phyloP scores from a whole-genome alignment of 1,140 invertebrate genomes.

The Asbolus verrucosus region DNA sequence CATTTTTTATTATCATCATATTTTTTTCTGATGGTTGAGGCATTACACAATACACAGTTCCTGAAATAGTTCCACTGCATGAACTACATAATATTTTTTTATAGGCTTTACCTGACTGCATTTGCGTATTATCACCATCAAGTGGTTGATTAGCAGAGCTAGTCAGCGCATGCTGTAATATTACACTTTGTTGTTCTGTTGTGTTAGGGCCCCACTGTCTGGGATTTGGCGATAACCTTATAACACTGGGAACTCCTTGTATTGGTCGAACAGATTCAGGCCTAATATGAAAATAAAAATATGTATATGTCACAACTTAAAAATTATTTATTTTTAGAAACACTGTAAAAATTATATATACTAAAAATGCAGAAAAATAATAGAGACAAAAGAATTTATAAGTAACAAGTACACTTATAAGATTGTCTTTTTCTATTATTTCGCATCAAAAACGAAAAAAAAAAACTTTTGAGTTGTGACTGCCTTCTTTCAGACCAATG shows the following conservation, averaged over 20 bases:
- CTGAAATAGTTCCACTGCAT: constrained; percentile 45
- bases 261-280: constrained; percentile 71
- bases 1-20: constrained; percentile 62
- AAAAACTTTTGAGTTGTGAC: too few relatives aligned
- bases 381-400: too few relatives aligned
- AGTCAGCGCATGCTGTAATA: constrained; percentile 65
- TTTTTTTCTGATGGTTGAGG: constrained; percentile 60
- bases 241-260: constrained; percentile 78
- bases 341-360: too few relatives aligned
- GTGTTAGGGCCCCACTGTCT: constrained; percentile 52
- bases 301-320: not conserved
- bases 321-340: too few relatives aligned
- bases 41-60: constrained; percentile 58
- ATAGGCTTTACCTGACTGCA: constrained; percentile 38
- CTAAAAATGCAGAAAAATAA: too few relatives aligned
- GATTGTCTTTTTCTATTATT: too few relatives aligned
- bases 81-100: constrained; percentile 6
- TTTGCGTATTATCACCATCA: constrained; percentile 44
- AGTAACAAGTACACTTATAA: too few relatives aligned
- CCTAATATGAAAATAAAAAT: constrained; percentile 64
- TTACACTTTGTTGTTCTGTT: constrained; percentile 59
- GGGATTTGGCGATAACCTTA: constrained; percentile 79
- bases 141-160: constrained; percentile 48
- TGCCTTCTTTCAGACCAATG: too few relatives aligned
- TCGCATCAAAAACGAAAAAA: too few relatives aligned